Base-by-base conservation (phyloP, 1,140 invertebrate genomes). In the Euschistus heros region DNA sequence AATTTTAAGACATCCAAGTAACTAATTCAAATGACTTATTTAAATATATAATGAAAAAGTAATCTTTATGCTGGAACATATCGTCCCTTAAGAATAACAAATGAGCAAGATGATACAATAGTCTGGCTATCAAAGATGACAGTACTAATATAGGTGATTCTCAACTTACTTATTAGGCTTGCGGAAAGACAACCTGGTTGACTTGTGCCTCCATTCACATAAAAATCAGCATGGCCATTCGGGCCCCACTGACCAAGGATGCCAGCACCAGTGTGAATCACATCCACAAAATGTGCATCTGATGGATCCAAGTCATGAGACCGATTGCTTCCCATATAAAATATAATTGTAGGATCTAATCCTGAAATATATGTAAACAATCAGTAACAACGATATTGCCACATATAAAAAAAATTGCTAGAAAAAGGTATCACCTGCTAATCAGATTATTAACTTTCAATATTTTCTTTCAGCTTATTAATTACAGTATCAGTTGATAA, bases 191-290 rank as follows among this genome's bases (percentile, higher is more conserved):
- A 94, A 59, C 89, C 91, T 2, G 91, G 91, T 71, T 94, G 91
- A 70, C 86, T 86, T 47, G 87, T 89, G 37, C 91, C 91, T 13
- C 91, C 91, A 73, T 94, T 93, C 26, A 92, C 86, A 75, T 93
- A 93, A 75, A 92, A 94, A 74, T 94, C 91, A 13, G 88, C 88
- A 73, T 92, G 90, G 0, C 90, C 91, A 70, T 85, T 90, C 1
- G 88, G 87, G 2, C 88, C 87, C 88, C 88, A 91, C 72, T 91
- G 87, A 0, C 88, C 87, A 18, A 91, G 77, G 60, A 91, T 87
- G 0, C 89, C 89, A 0, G 88, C 89, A 37, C 91, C 91, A 0
- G 92, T 93, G 73, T 95, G 92, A 57, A 94, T 80, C 24, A 93
- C 84, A 75, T 94, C 91, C 22, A 94, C 90, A 74, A 94, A 93